Conservation (phyloP, 1,140 invertebrate species). For the Parasteatoda tepidariorum region DNA sequence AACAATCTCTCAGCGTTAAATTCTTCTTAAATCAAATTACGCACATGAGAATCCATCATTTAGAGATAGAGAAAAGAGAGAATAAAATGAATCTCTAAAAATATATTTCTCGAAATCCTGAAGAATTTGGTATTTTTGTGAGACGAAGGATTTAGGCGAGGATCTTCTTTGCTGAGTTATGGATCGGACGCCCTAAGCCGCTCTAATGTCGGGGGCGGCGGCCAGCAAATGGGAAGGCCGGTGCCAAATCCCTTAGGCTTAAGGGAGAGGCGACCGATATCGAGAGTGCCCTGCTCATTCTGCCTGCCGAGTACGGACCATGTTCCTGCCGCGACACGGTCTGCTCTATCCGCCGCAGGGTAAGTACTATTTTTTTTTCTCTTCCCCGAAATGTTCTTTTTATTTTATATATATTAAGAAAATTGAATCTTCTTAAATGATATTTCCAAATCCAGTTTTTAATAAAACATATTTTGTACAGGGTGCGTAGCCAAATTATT, state of each 20-base stretch:
- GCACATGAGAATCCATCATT: not conserved
- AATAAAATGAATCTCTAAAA: not conserved
- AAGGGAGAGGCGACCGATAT: constrained; percentile 11
- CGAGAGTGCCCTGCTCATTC: constrained; percentile 31
- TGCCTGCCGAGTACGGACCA: constrained; percentile 37
- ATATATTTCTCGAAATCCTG: not conserved
- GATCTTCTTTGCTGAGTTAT: constrained; percentile 31
- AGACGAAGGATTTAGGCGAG: not conserved
- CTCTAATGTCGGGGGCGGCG: constrained; percentile 34
- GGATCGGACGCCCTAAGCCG: constrained; percentile 45
- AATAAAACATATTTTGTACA: no score
- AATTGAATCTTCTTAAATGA: not conserved
- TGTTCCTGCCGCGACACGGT: constrained; percentile 48
- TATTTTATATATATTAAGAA: not conserved
- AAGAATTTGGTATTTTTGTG: not conserved
- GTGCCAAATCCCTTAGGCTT: constrained; percentile 55
- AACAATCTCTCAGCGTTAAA: no score
- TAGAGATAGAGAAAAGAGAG: not conserved
- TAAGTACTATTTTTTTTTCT: not conserved
- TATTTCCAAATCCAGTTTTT: no score
- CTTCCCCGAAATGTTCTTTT: not conserved
- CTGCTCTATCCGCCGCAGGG: constrained; percentile 9
- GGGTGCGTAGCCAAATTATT: no score
- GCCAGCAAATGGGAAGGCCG: constrained; percentile 54
- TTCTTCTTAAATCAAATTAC: no score